Conservation (phyloP, 2,888 invertebrate species). For the Microplitis manilae region DNA sequence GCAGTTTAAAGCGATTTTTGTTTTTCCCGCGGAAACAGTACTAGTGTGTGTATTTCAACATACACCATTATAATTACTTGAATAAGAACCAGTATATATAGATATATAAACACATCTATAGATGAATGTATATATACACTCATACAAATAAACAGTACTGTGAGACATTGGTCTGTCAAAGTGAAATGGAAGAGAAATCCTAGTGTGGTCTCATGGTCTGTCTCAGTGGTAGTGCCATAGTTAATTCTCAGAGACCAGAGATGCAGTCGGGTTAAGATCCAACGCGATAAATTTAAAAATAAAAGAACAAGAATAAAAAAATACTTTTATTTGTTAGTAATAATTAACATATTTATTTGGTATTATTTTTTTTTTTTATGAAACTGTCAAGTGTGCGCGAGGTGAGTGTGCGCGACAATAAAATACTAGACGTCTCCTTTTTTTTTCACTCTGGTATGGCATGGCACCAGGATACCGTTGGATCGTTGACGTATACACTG, state of each 20-base stretch:
- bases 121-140: not conserved
- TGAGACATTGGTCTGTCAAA: constrained; percentile 25
- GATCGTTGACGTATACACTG: constrained; percentile 22
- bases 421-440: not conserved
- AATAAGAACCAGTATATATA: not conserved
- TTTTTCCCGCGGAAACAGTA: not conserved
- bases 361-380: not conserved
- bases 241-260: not conserved
- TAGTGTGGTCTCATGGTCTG: constrained; percentile 12
- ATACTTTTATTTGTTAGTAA: not conserved
- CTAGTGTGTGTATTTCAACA: not conserved
- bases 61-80: not conserved
- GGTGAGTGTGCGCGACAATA: constrained; percentile 32
- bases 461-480: constrained; percentile 36
- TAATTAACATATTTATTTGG: not conserved
- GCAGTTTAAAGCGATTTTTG: not conserved
- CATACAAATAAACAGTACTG: not conserved
- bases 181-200: constrained; percentile 24
- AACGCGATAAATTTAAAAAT: not conserved
- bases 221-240: not conserved
- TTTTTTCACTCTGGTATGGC: constrained; percentile 10
- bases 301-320: not conserved
- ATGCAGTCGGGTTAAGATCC: not conserved
- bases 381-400: not conserved
- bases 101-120: not conserved